phyloP scores from a whole-genome alignment of 2,888 invertebrate genomes.

The Mycogona germanica region DNA sequence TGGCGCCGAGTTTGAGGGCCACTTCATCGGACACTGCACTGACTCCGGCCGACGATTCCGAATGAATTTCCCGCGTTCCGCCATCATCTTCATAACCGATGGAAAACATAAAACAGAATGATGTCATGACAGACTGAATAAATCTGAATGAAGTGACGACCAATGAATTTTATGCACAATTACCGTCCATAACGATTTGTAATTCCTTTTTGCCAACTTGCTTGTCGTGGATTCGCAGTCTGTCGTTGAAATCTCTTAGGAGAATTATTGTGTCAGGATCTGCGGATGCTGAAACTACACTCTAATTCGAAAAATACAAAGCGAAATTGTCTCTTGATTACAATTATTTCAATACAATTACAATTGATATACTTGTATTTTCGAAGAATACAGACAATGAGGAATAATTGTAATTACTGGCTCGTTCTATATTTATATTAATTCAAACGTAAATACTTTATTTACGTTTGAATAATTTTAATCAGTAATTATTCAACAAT shows the following conservation, averaged over 20 bases:
- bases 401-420: too few relatives aligned
- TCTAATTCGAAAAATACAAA: too few relatives aligned
- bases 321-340: too few relatives aligned
- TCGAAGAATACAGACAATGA: too few relatives aligned
- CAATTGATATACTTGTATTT: too few relatives aligned
- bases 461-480: too few relatives aligned
- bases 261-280: constrained; percentile 12
- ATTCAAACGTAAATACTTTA: too few relatives aligned
- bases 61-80: constrained; percentile 3
- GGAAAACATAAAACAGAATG: neutral
- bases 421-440: too few relatives aligned
- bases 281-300: constrained; percentile 12
- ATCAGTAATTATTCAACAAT: too few relatives aligned
- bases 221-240: neutral
- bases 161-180: too few relatives aligned
- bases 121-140: neutral
- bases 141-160: neutral
- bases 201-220: constrained; percentile 39
- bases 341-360: too few relatives aligned
- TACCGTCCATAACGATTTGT: constrained; percentile 39
- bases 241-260: constrained; percentile 2
- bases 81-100: neutral
- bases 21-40: constrained; percentile 42
- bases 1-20: constrained; percentile 43
- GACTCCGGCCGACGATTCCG: too few relatives aligned